Evolutionary conservation across 2,888 invertebrate species (phyloP), one percentile per base, ranked within the genome.

Genomic region (Drosophila pegasa): DNA sequence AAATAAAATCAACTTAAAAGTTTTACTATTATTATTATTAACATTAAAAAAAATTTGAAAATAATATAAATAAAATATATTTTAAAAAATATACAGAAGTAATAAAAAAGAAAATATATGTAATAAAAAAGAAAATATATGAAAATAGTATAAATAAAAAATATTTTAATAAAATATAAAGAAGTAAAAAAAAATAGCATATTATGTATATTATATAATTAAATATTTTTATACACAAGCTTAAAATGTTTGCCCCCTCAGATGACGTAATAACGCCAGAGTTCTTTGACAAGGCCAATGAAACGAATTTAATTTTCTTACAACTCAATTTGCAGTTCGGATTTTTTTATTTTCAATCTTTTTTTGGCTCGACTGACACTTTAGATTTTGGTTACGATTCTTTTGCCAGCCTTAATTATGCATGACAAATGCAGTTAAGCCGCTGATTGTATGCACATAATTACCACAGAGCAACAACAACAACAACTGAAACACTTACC

Each of bases 391-490:
- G 48, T 50, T 57, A 71, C 59, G 64, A 60, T 75, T 87, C 70
- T 71, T 55, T 48, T 69, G 50, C 50, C 62, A 71, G 76, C 69
- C 78, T 72, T 83, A 83, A 83, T 83, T 87, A 79, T 85, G 86
- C 88, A 83, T 83, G 86, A 86, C 86, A 76, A 87, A 83, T 83
- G 75, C 78, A 69, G 75, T 78, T 78, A 74, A 69, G 70, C 61
- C 66, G 82, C 70, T 85, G 77, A 85, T 85, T 79, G 68, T 85
- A 81, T 81, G 85, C 85, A 85, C 83, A 82, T 87, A 87, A 87
- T 87, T 82, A 79, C 74, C 72, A 55, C 57, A 69, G 54, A 68
- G 37, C 56, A 71, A 31, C 4, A 67, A 12, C 25, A n/a, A 35
- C 37, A 62, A 35, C 51, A 40, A 43, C 25, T 27, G 40, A 61